Conservation (phyloP, 2,888 invertebrate species). For the Graphium colonna region DNA sequence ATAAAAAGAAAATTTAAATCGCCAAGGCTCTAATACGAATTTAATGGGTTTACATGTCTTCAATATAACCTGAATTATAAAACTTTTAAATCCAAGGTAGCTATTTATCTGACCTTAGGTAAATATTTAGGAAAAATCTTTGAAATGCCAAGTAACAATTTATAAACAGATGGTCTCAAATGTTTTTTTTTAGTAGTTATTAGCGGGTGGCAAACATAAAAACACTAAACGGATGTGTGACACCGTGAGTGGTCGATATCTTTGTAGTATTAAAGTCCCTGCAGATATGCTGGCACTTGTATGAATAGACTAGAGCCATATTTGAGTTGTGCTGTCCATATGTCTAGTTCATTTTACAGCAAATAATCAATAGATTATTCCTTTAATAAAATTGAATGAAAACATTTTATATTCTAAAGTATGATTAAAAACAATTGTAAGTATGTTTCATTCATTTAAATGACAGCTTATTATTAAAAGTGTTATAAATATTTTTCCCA, state of each 20-base stretch:
- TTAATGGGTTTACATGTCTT: too few relatives aligned
- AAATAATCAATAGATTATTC: background rate
- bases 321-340: slow-evolving; percentile 10
- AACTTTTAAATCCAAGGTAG: background rate
- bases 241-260: slow-evolving; percentile 11
- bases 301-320: slow-evolving; percentile 7
- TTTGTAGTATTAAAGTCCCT: slow-evolving; percentile 19
- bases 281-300: slow-evolving; percentile 6
- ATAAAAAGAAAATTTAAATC: too few relatives aligned
- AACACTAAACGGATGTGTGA: slow-evolving; percentile 13
- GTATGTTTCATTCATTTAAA: too few relatives aligned
- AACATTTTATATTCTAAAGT: too few relatives aligned
- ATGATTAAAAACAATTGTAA: too few relatives aligned
- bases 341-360: background rate
- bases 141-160: background rate
- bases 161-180: slow-evolving; percentile 1
- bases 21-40: too few relatives aligned
- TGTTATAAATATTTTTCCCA: too few relatives aligned
- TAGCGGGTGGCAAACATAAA: slow-evolving; percentile 19
- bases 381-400: too few relatives aligned
- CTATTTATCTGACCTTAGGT: background rate
- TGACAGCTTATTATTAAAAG: too few relatives aligned
- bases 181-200: too few relatives aligned
- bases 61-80: too few relatives aligned
- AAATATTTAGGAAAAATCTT: background rate